Base-by-base conservation (phyloP, 30 jellyfish, hydroid and myxozoan genomes). In the Aurelia sp. region DNA sequence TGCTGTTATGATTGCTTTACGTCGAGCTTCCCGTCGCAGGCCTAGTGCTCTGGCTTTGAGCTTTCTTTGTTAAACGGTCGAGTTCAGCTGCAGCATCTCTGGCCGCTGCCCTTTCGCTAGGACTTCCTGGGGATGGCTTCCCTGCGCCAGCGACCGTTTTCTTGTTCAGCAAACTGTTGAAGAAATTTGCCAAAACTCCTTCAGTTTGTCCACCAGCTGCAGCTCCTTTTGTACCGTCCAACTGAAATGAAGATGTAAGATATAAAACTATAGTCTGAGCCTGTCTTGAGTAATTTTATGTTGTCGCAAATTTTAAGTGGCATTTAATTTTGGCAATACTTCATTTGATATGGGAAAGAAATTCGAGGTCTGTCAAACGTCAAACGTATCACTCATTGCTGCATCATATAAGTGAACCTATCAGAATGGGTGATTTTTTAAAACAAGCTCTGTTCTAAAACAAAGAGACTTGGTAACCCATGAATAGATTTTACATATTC, bases 11-110 rank as follows among this genome's bases (percentile, higher is more conserved):
- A 44, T 4, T 10, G 7, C 10, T 31, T 70, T 71, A 82, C 94
- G 94, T 84, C 27, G 94, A 73, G 51, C 86, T 73, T 66, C 91
- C 96, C 13, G 84, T 68, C 22, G 96, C 63, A 8, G 74, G 83
- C 52, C 90, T 80, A 22, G 61, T 51, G n/a, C 44, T 70, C 61
- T 86, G 87, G 69, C 84, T 67, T 59, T 78, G 90, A 4, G 98
- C 82, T 74, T 92, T 92, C 73, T 84, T 87, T 23, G 97, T 78
- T 91, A 95, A 66, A 44, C 95, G 72, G 73, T 95, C 99, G 11
- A 95, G 97, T 81, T 95, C 99, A 13, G 99, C 99, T n/a, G 95
- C 98, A 30, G 93, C 97, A 64, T 90, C 99, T 41, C 99, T 89
- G 20, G 53, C 88, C 12, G 95, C 92, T 3, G 93, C 93, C 15